phyloP scores from a whole-genome alignment of 2,113 vertebrate species.

The Zosterops japonicus region DNA sequence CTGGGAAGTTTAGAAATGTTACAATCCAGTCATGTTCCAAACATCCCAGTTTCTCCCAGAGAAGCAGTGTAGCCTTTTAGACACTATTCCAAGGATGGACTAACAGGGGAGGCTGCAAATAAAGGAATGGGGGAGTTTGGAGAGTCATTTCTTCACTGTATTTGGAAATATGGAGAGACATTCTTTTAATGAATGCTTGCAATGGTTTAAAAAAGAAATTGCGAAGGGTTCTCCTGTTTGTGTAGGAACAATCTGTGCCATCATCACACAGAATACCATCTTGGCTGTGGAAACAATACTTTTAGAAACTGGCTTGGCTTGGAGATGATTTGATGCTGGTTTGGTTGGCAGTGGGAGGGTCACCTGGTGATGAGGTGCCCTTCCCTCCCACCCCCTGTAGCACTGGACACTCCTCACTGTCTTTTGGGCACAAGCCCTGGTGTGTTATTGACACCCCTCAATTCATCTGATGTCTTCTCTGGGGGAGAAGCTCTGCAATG shows the following conservation, averaged over 20 bases:
- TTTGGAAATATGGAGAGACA: background rate
- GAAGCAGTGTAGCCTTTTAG: background rate
- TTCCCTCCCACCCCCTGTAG: background rate
- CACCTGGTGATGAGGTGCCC: background rate
- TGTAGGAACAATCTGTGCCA: background rate
- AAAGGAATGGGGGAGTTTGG: background rate
- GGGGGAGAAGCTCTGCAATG: background rate
- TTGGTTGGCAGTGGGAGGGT: background rate
- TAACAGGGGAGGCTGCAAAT: background rate
- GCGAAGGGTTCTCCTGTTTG: background rate
- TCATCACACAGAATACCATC: accelerated
- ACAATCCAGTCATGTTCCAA: constrained; percentile 20
- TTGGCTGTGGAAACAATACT: background rate
- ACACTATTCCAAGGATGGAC: background rate
- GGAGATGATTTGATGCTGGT: background rate
- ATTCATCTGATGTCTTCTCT: background rate
- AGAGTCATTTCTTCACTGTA: background rate
- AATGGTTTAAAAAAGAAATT: background rate
- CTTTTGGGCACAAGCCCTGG: background rate
- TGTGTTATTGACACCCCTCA: background rate
- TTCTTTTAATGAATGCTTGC: background rate
- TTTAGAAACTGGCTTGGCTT: background rate
- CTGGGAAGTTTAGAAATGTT: constrained; percentile 27
- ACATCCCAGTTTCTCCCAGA: background rate
- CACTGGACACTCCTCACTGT: accelerated